Base-by-base conservation (phyloP, 2,888 invertebrate species). In the Aplocera efformata region DNA sequence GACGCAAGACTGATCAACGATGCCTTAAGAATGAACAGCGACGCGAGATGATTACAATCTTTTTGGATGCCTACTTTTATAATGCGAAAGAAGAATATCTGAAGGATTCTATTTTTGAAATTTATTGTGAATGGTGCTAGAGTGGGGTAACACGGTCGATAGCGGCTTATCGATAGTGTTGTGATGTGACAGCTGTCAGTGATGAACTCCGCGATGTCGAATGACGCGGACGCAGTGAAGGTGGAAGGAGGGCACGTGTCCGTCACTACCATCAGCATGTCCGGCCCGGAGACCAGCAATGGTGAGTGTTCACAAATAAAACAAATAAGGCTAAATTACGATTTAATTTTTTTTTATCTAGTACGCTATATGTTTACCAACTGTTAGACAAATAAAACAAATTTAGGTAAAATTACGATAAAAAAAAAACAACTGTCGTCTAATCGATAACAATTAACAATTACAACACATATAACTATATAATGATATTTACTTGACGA, bases 211-310 rank as follows among this genome's bases (percentile, higher is more conserved):
- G 72, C 69, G 61, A 86, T 85, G 74, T 73, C 79, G 63, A 81
- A 73, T 58, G 89, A 88, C 52, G 79, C 81, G 33, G 88, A 88
- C 50, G 65, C 88, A 50, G 81, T 88, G 52, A 84, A 83, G 68
- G 79, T 84, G 60, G 89, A 86, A 73, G 79, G 88, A 56, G 80
- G 83, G 64, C 70, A 95, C 88, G 92, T 95, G 42, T 94, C 94
- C 45, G 94, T 95, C 67, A 95, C 94, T 56, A 93, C 94, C 58
- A 94, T 95, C 82, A 94, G 94, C 72, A 91, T 93, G 76, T 88
- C 90, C 28, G 90, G 90, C 39, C 78, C 88, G 43, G 90, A 90
- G 59, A 89, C 90, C 26, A 89, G 88, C 66, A 90, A 90, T 72
- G 91, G 91, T 85, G 75, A 75, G 40, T 8, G n/a, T n/a, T n/a